These are phyloP conservation scores for Tychaedon coryphoeus DNA, from an alignment of 2,113 vertebrate genomes.

Conservation along the genomic window DNA sequence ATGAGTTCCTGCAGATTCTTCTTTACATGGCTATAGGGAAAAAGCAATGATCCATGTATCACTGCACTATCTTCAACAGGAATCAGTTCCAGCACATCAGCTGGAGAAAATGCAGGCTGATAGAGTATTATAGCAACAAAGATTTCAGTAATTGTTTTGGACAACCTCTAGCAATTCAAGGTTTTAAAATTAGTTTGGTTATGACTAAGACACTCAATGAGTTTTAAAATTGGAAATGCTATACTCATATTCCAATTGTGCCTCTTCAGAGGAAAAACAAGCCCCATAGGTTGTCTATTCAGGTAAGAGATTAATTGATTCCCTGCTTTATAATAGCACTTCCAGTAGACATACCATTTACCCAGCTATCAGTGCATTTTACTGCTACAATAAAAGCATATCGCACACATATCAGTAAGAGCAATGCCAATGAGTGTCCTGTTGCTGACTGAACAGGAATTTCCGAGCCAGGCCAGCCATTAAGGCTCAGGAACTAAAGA, in stretches of 20 bases:
- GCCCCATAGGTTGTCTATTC: not conserved
- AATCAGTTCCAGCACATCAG: not conserved
- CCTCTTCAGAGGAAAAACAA: not conserved
- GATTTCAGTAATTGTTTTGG: not conserved
- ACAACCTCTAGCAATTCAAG: not conserved
- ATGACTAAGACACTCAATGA: not conserved
- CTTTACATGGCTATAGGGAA: constrained; percentile 1
- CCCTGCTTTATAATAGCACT: not conserved
- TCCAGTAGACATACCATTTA: not conserved
- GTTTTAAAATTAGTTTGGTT: not conserved
- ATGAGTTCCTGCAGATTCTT: not conserved
- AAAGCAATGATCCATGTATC: constrained; percentile 3
- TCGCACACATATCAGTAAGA: not conserved
- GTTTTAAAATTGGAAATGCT: not conserved
- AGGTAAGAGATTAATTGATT: not conserved
- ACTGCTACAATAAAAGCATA: not conserved
- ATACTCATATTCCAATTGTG: not conserved
- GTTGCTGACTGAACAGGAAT: not conserved
- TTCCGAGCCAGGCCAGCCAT: not conserved
- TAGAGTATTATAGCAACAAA: not conserved
- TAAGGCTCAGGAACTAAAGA: not conserved
- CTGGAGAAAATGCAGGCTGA: not conserved
- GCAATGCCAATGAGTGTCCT: not conserved
- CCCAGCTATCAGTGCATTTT: not conserved
- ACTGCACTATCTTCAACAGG: not conserved